phyloP scores from a whole-genome alignment of 1,140 invertebrate species.

The Pissodes strobi region DNA sequence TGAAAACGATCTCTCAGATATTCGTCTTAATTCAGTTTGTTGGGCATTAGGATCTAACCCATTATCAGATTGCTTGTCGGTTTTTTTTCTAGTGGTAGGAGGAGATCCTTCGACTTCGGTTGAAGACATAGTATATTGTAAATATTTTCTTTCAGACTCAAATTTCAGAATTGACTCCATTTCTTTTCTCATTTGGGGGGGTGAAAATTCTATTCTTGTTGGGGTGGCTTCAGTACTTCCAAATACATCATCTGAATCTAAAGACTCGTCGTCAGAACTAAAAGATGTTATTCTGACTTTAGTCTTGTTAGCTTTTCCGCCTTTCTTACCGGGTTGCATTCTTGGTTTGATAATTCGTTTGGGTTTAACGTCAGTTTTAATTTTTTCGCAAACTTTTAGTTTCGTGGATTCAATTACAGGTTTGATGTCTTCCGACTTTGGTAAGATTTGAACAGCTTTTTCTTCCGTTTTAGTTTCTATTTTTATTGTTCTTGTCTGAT shows the following conservation, averaged over 20 bases:
- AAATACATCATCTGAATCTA: slow-evolving; percentile 74
- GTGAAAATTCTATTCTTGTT: slow-evolving; percentile 68
- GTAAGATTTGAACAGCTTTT: slow-evolving; percentile 32
- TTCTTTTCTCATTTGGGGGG: slow-evolving; percentile 71
- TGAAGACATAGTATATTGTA: slow-evolving; percentile 73
- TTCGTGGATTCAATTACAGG: slow-evolving; percentile 34
- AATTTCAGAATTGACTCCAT: slow-evolving; percentile 70
- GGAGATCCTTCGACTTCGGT: slow-evolving; percentile 74
- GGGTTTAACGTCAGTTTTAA: slow-evolving; percentile 57
- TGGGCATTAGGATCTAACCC: slow-evolving; percentile 63
- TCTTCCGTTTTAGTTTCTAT: slow-evolving; percentile 32
- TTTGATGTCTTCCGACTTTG: slow-evolving; percentile 40
- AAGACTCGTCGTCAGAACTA: slow-evolving; percentile 71
- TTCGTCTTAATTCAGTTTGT: slow-evolving; percentile 66
- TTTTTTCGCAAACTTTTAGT: slow-evolving; percentile 56
- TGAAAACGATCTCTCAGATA: slow-evolving; percentile 70
- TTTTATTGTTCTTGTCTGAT: slow-evolving; percentile 58
- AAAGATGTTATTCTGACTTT: slow-evolving; percentile 73
- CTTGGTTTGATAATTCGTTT: slow-evolving; percentile 62
- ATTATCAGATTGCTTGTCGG: slow-evolving; percentile 61
- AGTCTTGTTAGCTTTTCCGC: slow-evolving; percentile 61
- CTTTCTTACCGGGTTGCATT: slow-evolving; percentile 61
- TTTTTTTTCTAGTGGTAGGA: slow-evolving; percentile 66
- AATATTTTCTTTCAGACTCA: slow-evolving; percentile 69
- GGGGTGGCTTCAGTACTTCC: slow-evolving; percentile 71